phyloP scores from a whole-genome alignment of 1,140 invertebrate genomes.

The Habropoda laboriosa region DNA sequence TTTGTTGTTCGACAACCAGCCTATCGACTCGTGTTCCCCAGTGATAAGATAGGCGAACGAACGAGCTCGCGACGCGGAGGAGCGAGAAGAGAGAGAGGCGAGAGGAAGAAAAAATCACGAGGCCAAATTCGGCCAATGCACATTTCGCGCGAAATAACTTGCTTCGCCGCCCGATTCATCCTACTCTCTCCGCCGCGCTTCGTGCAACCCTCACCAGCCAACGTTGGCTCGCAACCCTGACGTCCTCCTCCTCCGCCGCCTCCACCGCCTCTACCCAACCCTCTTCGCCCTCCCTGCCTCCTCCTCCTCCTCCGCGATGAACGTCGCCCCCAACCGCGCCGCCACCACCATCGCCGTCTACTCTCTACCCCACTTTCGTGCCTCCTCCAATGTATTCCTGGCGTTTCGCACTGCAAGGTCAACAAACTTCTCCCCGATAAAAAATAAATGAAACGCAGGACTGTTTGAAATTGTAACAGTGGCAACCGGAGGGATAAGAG shows the following conservation, averaged over 20 bases:
- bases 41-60: constrained; percentile 6
- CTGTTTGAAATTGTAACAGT: constrained; percentile 73
- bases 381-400: constrained; percentile 70
- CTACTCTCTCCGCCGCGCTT: constrained; percentile 47
- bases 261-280: constrained; percentile 7
- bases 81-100: background rate
- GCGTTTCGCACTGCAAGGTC: constrained; percentile 72
- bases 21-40: constrained; percentile 14
- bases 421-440: constrained; percentile 72
- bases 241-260: constrained; percentile 17
- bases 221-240: constrained; percentile 51
- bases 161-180: constrained; percentile 64
- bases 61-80: background rate
- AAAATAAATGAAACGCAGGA: constrained; percentile 71
- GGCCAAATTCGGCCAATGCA: constrained; percentile 66
- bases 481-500: too few relatives aligned
- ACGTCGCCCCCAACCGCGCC: constrained; percentile 16
- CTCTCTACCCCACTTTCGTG: constrained; percentile 69
- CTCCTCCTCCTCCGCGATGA: constrained; percentile 23
- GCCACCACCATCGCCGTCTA: constrained; percentile 50
- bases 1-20: background rate
- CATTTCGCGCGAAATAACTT: constrained; percentile 69
- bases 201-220: constrained; percentile 48
- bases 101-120: constrained; percentile 32
- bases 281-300: too few relatives aligned